Base-by-base conservation (phyloP, 2,113 vertebrate genomes). In the Drymodes brunneopygia region DNA sequence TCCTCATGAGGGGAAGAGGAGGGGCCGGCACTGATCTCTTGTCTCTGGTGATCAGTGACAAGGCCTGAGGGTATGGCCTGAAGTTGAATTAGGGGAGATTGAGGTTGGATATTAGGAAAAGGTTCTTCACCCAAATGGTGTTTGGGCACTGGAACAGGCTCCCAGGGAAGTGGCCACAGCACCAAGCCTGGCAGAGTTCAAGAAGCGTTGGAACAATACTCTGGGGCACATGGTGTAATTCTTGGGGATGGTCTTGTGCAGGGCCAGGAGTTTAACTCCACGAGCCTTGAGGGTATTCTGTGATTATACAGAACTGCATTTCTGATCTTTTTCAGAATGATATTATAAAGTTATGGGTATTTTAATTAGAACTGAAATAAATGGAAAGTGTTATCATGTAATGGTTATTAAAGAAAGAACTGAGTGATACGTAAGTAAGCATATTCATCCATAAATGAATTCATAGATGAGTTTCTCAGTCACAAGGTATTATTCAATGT, bases 1-100 rank as follows among this genome's bases (percentile, higher is more conserved):
- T 54, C 50, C 7, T 38, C 0, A 0, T 10, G 19, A 27, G 23
- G 15, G n/a, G 11, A 38, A 38, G 57, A 27, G 16, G 1, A 54
- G 11, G 6, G 9, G 9, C 24, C 35, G 33, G 1, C 40, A 47
- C 5, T 56, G 40, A 19, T 33, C 11, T 19, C 40, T 36, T 2
- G 22, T 71, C 13, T 28, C 0, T 13, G 23, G 18, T 23, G 28
- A 14, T 1, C 28, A 28, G 18, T 8, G 15, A 40, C n/a, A 56
- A 7, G 15, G 1, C 28, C 15, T 9, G 14, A 73, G 31, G 31
- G 20, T 42, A n/a, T 24, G 15, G 15, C 7, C 15, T 50, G 45
- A 9, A 24, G 12, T 2, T 28, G 8, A 19, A 3, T 38, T 10
- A 23, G 15, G 18, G 9, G 11, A 12, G 4, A 5, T 38, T 64